Percentiles rank a stretch among this genome's conserved stretches.
Evolutionary conservation across 2,888 invertebrate species (phyloP).

Genomic region (Rhopalosiphum nymphaeae): DNA sequence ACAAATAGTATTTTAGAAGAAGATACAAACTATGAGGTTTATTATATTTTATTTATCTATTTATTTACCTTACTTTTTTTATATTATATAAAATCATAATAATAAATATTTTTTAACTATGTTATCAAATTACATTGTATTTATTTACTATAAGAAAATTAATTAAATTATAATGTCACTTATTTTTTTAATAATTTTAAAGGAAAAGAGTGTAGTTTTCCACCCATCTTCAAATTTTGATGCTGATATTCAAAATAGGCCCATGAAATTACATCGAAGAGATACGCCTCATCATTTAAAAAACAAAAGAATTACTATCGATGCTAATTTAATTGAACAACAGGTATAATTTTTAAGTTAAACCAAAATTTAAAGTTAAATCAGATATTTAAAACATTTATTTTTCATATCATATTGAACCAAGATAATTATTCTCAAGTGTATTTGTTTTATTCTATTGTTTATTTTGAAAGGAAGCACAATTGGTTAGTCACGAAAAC

Average conservation of each 20-base stretch:
- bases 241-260: constrained; percentile 72
- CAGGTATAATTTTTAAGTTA: constrained; percentile 41
- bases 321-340: constrained; percentile 63
- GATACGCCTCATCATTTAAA: constrained; percentile 99
- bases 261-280: constrained; percentile 84
- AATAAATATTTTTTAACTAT: neutral
- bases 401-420: constrained; percentile 28
- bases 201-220: constrained; percentile 76
- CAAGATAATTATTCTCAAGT: constrained; percentile 39
- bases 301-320: constrained; percentile 87
- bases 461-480: constrained; percentile 51
- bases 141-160: neutral
- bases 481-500: constrained; percentile 52
- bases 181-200: constrained; percentile 23
- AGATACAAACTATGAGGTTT: constrained; percentile 57
- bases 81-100: neutral
- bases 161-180: neutral
- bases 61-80: neutral
- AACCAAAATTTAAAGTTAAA: neutral
- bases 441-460: constrained; percentile 44
- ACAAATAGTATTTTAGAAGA: constrained; percentile 60
- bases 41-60: constrained; percentile 17
- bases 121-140: neutral
- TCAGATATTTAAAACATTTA: neutral
- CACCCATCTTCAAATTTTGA: constrained; percentile 70